Evolutionary conservation across 2,888 invertebrate species (phyloP), one percentile per base, ranked within the genome.

Genomic region (Dione vanillae): DNA sequence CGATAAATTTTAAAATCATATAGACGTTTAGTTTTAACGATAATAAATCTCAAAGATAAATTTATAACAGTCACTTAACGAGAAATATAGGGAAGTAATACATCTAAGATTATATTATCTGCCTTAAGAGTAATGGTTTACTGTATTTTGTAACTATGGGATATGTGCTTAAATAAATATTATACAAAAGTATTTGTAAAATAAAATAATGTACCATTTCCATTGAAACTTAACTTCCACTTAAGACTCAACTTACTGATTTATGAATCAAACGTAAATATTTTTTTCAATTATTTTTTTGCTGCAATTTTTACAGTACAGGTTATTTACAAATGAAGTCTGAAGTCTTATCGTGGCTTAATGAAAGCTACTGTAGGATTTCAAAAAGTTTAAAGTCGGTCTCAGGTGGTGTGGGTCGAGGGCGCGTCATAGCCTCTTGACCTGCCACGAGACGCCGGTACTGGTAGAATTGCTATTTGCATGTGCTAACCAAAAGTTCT

Each of bases 371-470:
- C 84, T 85, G 85, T 83, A 81, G 81, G 82, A 86, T 88, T 89
- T 80, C 83, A 82, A 88, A 89, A 89, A 84, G 83, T 87, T 88
- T 88, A 86, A 91, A 88, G 84, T 81, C 82, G 82, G 81, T 83
- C 83, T 82, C 83, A 85, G 85, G 83, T 84, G 83, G 83, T 78
- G 72, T 81, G 81, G 87, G 90, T 91, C 88, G 88, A 92, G 91
- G 77, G 84, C 80, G 76, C 86, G 85, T 87, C 87, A 86, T 83
- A 85, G 83, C 85, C 88, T 78, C 91, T 92, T 92, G 91, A 92
- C 92, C 90, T 75, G 82, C 76, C 70, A 69, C 72, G 79, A 82
- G 79, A 71, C 77, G 78, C 59, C 72, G 74, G 49, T 75, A 72
- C 75, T 65, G 70, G 71, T 59, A 65, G 65, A 67, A 64, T 72